Conservation (phyloP, 1,140 invertebrate species). For the Nylanderia fulva region DNA sequence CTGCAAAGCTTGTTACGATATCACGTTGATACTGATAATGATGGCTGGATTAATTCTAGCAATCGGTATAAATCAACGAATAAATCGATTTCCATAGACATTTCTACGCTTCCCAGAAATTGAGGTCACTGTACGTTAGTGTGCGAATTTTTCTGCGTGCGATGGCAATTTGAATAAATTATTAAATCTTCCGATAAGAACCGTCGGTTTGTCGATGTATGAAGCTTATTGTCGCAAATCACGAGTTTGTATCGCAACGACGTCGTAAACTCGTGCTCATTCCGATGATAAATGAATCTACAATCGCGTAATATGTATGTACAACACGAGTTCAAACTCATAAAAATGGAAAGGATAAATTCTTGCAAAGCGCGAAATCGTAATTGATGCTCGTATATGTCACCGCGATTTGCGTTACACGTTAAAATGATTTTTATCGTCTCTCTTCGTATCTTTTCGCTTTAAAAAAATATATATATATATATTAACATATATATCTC, state of each 20-base stretch:
- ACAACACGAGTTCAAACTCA: background rate
- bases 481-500: conserved; percentile 28
- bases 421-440: background rate
- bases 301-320: conserved; percentile 17
- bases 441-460: background rate
- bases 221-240: conserved; percentile 36
- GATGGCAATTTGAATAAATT: conserved; percentile 28
- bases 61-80: conserved; percentile 6
- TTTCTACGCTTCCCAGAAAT: conserved; percentile 38
- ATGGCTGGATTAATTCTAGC: conserved; percentile 46
- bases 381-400: conserved; percentile 16
- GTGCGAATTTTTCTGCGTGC: background rate
- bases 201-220: conserved; percentile 18
- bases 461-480: background rate
- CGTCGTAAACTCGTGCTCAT: conserved; percentile 14
- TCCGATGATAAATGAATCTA: conserved; percentile 22
- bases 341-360: conserved; percentile 27
- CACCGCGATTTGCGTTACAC: conserved; percentile 1
- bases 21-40: background rate
- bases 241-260: conserved; percentile 31
- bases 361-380: conserved; percentile 1
- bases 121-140: background rate
- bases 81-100: conserved; percentile 14
- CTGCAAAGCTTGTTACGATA: background rate
- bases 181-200: conserved; percentile 35